Evolutionary conservation across 37 sponge, comb jelly and placozoan species (phyloP).

Genomic region (Agelas oroides): DNA sequence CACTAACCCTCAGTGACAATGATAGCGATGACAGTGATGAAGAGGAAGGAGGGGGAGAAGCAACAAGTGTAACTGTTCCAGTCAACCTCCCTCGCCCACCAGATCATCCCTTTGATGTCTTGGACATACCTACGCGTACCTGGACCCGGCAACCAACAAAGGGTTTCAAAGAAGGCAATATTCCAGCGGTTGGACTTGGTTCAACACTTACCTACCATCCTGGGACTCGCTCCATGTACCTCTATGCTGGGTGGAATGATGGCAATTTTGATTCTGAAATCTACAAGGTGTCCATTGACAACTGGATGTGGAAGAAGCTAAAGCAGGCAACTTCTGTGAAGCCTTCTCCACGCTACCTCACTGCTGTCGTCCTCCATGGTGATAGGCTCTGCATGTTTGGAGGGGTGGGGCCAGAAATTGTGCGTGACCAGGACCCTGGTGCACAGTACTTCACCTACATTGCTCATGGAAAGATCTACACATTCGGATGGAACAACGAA

Average conservation of each 20-base stretch:
- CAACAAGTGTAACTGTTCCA: not conserved
- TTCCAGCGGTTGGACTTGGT: conserved; percentile 30
- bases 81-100: conserved; percentile 7
- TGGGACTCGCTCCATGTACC: not conserved
- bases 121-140: not conserved
- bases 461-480: not conserved
- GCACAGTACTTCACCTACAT: conserved; percentile 23
- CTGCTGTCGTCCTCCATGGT: conserved; percentile 34
- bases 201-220: not conserved
- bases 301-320: conserved; percentile 20
- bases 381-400: conserved; percentile 58
- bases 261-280: conserved; percentile 28
- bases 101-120: conserved; percentile 35
- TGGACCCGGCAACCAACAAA: conserved; percentile 25
- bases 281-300: not conserved
- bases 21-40: not conserved
- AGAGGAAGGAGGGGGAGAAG: not conserved
- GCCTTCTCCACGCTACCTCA: conserved; percentile 62
- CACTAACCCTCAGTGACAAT: not conserved
- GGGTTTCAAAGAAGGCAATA: not conserved
- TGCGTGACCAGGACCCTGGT: conserved; percentile 36
- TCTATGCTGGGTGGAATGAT: conserved; percentile 41
- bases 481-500: conserved; percentile 74
- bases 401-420: conserved; percentile 54
- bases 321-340: not conserved